A percentile compares a stretch with the other conserved stretches of the same genome.
Evolutionary conservation across 2,888 invertebrate species (phyloP).

Genomic region (Erynnis tages): DNA sequence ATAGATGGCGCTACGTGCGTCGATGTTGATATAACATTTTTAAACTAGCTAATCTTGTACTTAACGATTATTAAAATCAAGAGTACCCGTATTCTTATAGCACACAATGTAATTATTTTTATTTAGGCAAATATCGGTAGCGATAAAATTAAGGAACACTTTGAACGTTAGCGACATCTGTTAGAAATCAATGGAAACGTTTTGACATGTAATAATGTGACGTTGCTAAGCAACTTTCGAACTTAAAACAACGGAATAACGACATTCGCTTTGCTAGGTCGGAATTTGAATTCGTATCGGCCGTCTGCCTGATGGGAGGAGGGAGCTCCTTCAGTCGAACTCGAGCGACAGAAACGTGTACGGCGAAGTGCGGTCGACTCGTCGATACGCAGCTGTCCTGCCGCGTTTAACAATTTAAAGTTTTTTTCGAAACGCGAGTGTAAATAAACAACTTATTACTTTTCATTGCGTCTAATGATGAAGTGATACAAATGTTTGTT

Average conservation of each 20-base stretch:
- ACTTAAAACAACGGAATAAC: conserved; percentile 64
- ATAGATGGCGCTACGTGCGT: conserved; percentile 9
- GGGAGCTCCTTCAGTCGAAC: conserved; percentile 41
- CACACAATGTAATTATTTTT: background rate
- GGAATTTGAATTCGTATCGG: conserved; percentile 67
- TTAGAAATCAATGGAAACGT: conserved; percentile 2
- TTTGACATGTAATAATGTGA: conserved; percentile 40
- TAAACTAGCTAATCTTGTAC: too few relatives aligned
- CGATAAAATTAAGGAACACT: conserved; percentile 9
- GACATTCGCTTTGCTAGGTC: conserved; percentile 61
- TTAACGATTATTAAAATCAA: too few relatives aligned
- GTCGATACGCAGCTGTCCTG: conserved; percentile 78
- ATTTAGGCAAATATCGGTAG: background rate
- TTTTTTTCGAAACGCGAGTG: conserved; percentile 78
- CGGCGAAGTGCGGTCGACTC: conserved; percentile 81
- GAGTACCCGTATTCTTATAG: too few relatives aligned
- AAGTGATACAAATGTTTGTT: conserved; percentile 77
- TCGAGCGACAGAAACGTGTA: conserved; percentile 76
- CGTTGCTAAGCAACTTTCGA: conserved; percentile 72
- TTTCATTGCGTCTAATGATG: conserved; percentile 66
- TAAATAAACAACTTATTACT: conserved; percentile 76
- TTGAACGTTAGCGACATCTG: conserved; percentile 11
- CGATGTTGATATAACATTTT: too few relatives aligned
- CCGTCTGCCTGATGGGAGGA: too few relatives aligned
- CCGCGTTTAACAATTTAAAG: conserved; percentile 71